These are phyloP conservation scores for Euleptes europaea DNA, from an alignment of 2,113 vertebrate species.

Conservation along the genomic window DNA sequence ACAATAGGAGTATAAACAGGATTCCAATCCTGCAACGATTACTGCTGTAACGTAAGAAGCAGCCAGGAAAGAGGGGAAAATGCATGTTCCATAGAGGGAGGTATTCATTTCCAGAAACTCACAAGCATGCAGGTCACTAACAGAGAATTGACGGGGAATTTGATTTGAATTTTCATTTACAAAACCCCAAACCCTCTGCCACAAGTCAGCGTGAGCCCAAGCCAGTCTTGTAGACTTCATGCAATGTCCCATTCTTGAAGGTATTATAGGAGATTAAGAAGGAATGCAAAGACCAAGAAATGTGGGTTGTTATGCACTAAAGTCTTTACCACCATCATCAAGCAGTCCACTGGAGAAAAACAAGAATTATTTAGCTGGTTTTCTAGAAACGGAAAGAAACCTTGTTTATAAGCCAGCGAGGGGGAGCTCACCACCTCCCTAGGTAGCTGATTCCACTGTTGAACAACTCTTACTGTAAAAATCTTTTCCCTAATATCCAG, in stretches of 20 bases:
- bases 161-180: background rate
- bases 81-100: no score
- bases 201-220: background rate
- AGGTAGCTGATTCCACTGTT: no score
- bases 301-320: background rate
- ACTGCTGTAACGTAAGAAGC: background rate
- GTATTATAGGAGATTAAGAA: slow-evolving; percentile 9
- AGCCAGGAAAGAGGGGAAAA: background rate
- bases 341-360: background rate
- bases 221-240: slow-evolving; percentile 22
- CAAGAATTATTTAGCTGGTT: background rate
- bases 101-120: background rate
- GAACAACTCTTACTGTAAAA: no score
- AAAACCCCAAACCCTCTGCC: background rate
- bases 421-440: no score
- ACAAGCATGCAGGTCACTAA: background rate
- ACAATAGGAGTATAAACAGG: no score
- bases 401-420: accelerated
- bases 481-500: no score
- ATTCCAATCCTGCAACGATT: no score
- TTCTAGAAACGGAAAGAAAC: background rate
- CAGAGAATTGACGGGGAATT: background rate
- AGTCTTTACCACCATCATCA: background rate
- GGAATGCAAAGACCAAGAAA: background rate
- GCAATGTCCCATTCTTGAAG: background rate